Base-by-base conservation (phyloP, 2,797 vertebrate species). In the Molossus alvarezi region DNA sequence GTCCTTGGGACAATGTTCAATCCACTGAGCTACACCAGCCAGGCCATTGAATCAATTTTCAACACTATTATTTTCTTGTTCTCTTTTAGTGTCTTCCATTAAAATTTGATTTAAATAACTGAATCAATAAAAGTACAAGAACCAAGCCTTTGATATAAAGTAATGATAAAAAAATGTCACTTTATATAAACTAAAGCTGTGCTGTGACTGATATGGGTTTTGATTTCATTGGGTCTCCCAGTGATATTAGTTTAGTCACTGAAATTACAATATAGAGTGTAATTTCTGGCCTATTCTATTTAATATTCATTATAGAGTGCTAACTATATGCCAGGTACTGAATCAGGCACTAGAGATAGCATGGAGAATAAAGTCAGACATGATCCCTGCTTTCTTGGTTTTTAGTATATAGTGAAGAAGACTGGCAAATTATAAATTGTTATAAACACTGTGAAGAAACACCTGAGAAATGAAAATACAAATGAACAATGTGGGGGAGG, bases 121-220 rank as follows among this genome's bases (percentile, higher is more conserved):
- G 29, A 95, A 51, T 91, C 12, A 95, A 20, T 76, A 85, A 94
- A 91, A 93, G 71, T 75, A 62, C 2, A 88, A 83, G 41, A 88
- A 84, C 9, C 23, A 91, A 89, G 45, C 0, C 64, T 90, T 71
- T 76, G 71, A 76, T 41, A 88, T 20, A 87, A 73, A 45, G 41
- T 45, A 45, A 45, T 29, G 27, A 72, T 11, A 51, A 27, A 81
- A 75, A 55, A 77, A 67, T 23, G 12, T 8, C 13, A 18, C 60
- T 33, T 76, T 18, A 83, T 10, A 57, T 64, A 80, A 92, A 76
- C 12, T 25, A 67, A 91, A 69, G 45, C 12, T 48, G 33, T 41
- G 18, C 10, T 79, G 9, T 53, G 67, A 80, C 15, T 84, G 23
- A 65, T 55, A 4, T 45, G 27, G 13, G 20, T n/a, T 88, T 92